phyloP scores from a whole-genome alignment of 2,888 invertebrate genomes.

The Scaptomyza flava region DNA sequence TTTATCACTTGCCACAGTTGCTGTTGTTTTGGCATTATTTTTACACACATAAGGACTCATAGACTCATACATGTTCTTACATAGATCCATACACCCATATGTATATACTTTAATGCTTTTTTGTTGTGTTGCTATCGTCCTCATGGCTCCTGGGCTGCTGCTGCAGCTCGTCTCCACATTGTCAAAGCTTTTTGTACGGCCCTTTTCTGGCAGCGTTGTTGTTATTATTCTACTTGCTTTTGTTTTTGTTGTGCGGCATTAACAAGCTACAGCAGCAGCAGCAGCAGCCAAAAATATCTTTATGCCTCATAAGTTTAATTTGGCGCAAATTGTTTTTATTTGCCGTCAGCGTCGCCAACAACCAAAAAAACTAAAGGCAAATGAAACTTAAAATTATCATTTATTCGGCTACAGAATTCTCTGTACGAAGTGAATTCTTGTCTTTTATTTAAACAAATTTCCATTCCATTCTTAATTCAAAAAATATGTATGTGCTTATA shows the following conservation, averaged over 20 bases:
- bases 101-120: slow-evolving; percentile 51
- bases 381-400: slow-evolving; percentile 19
- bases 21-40: slow-evolving; percentile 62
- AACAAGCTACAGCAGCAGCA: slow-evolving; percentile 53
- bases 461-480: no score
- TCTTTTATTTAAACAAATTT: not conserved
- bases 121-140: slow-evolving; percentile 32
- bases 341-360: slow-evolving; percentile 66
- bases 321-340: slow-evolving; percentile 80
- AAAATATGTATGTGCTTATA: no score
- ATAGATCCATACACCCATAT: not conserved
- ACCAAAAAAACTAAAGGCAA: slow-evolving; percentile 56
- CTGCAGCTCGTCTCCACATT: slow-evolving; percentile 61
- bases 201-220: slow-evolving; percentile 31
- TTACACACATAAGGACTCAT: slow-evolving; percentile 40
- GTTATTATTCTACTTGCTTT: not conserved
- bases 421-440: not conserved
- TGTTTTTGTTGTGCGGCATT: slow-evolving; percentile 60
- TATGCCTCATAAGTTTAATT: slow-evolving; percentile 82
- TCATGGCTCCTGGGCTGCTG: slow-evolving; percentile 62
- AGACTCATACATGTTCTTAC: slow-evolving; percentile 24
- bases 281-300: slow-evolving; percentile 77
- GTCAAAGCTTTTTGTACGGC: slow-evolving; percentile 67
- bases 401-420: slow-evolving; percentile 24
- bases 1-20: slow-evolving; percentile 76